Evolutionary conservation across 2,888 invertebrate species (phyloP), one percentile per base, ranked within the genome.

Genomic region (Quadroppia sp.): DNA sequence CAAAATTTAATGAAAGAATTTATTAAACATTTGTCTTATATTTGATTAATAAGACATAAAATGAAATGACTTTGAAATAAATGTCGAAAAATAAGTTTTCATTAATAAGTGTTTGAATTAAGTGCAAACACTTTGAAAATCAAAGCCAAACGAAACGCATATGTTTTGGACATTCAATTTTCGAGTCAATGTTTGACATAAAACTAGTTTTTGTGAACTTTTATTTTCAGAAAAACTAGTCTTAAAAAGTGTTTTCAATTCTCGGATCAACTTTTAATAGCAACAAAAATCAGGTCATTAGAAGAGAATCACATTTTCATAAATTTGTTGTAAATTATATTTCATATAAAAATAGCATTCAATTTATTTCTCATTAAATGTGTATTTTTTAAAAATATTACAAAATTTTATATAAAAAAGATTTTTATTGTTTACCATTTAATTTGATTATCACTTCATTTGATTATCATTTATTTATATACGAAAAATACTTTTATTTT

Each of bases 261-360:
- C 23, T 28, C 11, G 7, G 28, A 61, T 23, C 13, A 25, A 53
- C 53, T 61, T 61, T 61, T 61, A 61, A 61, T 61, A 61, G 61
- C 17, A 61, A 61, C 61, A 30, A 32, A 61, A 61, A 32, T n/a
- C 30, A 61, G 61, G 61, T 61, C 61, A 61, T 61, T 17, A 30
- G 36, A 32, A 20, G 36, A n/a, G 36, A 32, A 28, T 61, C 32
- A 61, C 36, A 36, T 61, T 30, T 36, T 36, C 36, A 36, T 36
- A 36, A 36, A 4, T 36, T 36, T 4, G 9, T 7, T 36, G 9
- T 36, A 36, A 36, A 36, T 7, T 36, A 36, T 36, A 36, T 36
- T 36, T 36, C 36, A 7, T 36, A 7, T 7, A 36, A 36, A 36
- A 7, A 36, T 36, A 7, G 36, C 9, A 36, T 36, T 7, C 9